phyloP scores from a whole-genome alignment of 2,888 invertebrate genomes.

The Crepidodera aurea region DNA sequence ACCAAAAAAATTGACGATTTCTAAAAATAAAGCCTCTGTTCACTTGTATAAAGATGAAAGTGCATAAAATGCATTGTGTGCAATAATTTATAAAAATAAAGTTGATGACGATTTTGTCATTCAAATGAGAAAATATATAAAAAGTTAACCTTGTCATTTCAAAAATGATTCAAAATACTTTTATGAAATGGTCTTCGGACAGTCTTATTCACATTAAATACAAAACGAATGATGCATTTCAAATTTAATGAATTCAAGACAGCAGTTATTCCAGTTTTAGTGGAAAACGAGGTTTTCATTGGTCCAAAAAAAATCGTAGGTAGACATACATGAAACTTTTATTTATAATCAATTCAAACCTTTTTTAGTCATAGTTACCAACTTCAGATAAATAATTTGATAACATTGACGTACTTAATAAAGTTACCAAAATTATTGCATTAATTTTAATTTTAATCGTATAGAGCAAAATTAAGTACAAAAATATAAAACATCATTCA shows the following conservation, averaged over 20 bases:
- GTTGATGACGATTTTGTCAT: slow-evolving; percentile 36
- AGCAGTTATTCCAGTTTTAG: slow-evolving; percentile 63
- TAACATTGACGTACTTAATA: too few relatives aligned
- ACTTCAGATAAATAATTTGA: too few relatives aligned
- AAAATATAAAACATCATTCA: too few relatives aligned
- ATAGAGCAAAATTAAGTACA: too few relatives aligned
- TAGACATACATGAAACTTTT: too few relatives aligned
- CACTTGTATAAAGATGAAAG: slow-evolving; percentile 17
- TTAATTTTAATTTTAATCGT: too few relatives aligned
- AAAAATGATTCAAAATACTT: slow-evolving; percentile 45
- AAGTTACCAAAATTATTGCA: too few relatives aligned
- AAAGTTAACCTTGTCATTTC: slow-evolving; percentile 42
- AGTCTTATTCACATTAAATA: slow-evolving; percentile 54
- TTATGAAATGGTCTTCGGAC: slow-evolving; percentile 43
- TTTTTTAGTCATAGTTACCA: too few relatives aligned
- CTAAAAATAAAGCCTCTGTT: slow-evolving; percentile 13
- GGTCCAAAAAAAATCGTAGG: slow-evolving; percentile 6
- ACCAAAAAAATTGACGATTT: too few relatives aligned
- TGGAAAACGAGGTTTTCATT: slow-evolving; percentile 51
- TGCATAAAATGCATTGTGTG: slow-evolving; percentile 39
- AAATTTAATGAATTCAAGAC: slow-evolving; percentile 50
- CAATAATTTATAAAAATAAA: slow-evolving; percentile 31
- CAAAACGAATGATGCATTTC: slow-evolving; percentile 50
- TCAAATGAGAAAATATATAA: slow-evolving; percentile 30
- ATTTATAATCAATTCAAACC: too few relatives aligned